Evolutionary conservation across 1,140 invertebrate species (phyloP), one percentile per base, ranked within the genome.

Genomic region (Meteorus sp.): DNA sequence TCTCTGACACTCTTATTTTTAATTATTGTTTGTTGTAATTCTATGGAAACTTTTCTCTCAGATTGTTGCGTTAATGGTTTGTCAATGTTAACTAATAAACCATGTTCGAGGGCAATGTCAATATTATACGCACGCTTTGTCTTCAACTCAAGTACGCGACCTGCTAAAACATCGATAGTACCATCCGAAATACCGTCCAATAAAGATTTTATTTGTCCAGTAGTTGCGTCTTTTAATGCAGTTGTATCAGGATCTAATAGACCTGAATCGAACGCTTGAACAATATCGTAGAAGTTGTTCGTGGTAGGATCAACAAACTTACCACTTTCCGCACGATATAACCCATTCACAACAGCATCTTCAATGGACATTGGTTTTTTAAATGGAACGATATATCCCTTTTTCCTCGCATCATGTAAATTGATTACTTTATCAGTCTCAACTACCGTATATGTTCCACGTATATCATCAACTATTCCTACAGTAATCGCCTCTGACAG

Each of bases 241-340:
- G 91, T 90, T 15, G 87, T 89, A 22, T 88, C 83, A 0, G 87
- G 85, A 81, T 94, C 89, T 41, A 97, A 82, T 1, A 95, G 81
- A 53, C 87, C 86, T 27, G 75, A 81, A 63, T 85, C 79, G 35
- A 97, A 85, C 1, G 91, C 89, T 68, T 89, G 84, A 17, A 82
- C 79, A 1, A 94, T 69, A 69, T 91, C 86, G 35, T 90, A 73
- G 65, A 84, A 86, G 66, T 89, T 86, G 20, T 88, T 89, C 5
- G 83, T 83, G 15, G 77, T 78, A 2, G 91, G 90, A 81, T 93
- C 89, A 7, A 88, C 83, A 65, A 95, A 89, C 73, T 89, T 87
- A 19, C 92, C 92, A 25, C 85, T 89, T 60, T 92, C 87, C 0
- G 86, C 82, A 60, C 88, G 84, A 67, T 92, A 93, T 6, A 96